These are phyloP conservation scores for Casuarius casuarius DNA, from an alignment of 2,113 vertebrate genomes.

Conservation along the genomic window DNA sequence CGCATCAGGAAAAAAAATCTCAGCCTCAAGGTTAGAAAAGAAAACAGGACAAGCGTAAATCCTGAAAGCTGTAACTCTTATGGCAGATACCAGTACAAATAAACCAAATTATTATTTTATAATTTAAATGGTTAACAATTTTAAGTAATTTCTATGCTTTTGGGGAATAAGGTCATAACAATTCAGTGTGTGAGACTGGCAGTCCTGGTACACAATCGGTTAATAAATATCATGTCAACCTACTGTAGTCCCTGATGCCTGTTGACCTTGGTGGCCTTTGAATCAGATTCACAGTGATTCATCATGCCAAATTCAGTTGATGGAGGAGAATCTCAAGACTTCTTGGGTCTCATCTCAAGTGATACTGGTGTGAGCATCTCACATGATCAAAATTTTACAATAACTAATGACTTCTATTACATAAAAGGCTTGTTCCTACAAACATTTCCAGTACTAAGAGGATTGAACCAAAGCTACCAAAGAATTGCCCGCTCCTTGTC, in stretches of 20 bases:
- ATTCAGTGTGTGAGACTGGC: not conserved
- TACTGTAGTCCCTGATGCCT: not conserved
- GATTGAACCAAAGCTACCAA: not conserved
- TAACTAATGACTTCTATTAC: not conserved
- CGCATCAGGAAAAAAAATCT: not conserved
- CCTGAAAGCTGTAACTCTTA: not conserved
- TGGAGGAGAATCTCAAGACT: not conserved
- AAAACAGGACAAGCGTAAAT: rapidly evolving
- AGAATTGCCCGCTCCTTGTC: not conserved
- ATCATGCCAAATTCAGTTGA: not conserved
- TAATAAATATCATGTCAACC: not conserved
- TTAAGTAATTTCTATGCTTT: not conserved
- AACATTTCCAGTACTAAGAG: not conserved
- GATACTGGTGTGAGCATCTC: rapidly evolving
- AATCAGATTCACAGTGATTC: not conserved
- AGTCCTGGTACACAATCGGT: not conserved
- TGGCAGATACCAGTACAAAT: not conserved
- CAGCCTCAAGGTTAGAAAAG: not conserved
- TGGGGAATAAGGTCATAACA: not conserved
- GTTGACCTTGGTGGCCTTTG: not conserved
- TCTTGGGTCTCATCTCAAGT: not conserved
- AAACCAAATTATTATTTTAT: not conserved
- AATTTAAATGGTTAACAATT: not conserved
- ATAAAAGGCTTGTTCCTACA: not conserved
- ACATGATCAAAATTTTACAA: rapidly evolving